These are phyloP conservation scores for Rafetus swinhoei DNA, from an alignment of 2,113 vertebrate species.

Conservation along the genomic window DNA sequence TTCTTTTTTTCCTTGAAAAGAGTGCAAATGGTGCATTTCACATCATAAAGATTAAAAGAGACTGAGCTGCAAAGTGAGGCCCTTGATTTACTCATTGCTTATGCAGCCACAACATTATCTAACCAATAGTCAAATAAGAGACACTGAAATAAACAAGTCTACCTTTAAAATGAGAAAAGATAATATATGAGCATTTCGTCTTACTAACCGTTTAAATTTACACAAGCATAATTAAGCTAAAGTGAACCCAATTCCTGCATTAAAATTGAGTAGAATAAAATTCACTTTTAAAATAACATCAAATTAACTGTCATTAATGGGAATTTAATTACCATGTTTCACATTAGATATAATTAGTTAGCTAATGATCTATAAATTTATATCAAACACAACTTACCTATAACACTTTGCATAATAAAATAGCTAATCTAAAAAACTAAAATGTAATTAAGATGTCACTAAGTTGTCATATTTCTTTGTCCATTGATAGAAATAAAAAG, in stretches of 20 bases:
- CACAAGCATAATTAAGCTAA: slow-evolving; percentile 57
- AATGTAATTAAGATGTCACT: slow-evolving; percentile 53
- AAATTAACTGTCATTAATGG: slow-evolving; percentile 70
- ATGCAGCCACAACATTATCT: slow-evolving; percentile 13
- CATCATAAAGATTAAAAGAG: not conserved
- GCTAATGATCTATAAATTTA: slow-evolving; percentile 69
- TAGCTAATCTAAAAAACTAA: slow-evolving; percentile 45
- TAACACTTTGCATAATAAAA: slow-evolving; percentile 58
- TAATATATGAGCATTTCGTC: slow-evolving; percentile 27
- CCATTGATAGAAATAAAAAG: not conserved
- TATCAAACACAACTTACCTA: slow-evolving; percentile 61
- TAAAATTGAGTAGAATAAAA: slow-evolving; percentile 67
- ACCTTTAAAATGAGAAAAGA: slow-evolving; percentile 6
- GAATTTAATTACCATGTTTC: slow-evolving; percentile 61
- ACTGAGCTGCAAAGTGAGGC: not conserved
- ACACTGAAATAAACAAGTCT: slow-evolving; percentile 19
- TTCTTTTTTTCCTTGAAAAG: not conserved
- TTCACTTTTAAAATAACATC: slow-evolving; percentile 57
- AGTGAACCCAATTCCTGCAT: slow-evolving; percentile 41
- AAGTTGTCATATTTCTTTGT: slow-evolving; percentile 34
- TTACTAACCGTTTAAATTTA: slow-evolving; percentile 45
- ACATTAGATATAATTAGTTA: slow-evolving; percentile 71
- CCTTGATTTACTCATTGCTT: slow-evolving; percentile 30
- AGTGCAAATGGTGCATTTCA: not conserved
- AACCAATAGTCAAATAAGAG: not conserved